These are phyloP conservation scores for Mesorhabditis sp. DNA, from an alignment of 2,888 invertebrate species.

Conservation along the genomic window DNA sequence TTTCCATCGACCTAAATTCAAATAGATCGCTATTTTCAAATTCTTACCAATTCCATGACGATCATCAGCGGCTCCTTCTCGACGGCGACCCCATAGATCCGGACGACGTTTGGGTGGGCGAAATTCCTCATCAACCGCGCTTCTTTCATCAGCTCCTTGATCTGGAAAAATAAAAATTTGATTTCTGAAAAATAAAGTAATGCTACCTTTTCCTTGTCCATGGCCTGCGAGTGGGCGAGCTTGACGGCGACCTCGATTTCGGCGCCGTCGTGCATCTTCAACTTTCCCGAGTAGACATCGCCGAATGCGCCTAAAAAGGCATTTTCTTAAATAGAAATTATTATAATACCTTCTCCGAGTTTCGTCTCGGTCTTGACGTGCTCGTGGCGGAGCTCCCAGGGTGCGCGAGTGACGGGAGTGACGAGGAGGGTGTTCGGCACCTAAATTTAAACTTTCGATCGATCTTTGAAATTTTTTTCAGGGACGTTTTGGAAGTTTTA, in stretches of 20 bases:
- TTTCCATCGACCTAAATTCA: background rate
- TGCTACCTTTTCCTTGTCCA: conserved; percentile 1
- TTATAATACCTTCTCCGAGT: background rate
- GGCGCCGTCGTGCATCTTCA: background rate
- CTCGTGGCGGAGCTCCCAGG: conserved; percentile 9
- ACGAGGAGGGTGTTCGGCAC: background rate
- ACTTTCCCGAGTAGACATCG: background rate
- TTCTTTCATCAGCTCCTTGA: conserved; percentile 4
- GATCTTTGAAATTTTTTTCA: no score
- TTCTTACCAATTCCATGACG: background rate
- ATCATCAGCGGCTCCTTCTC: conserved; percentile 5
- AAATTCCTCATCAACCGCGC: background rate
- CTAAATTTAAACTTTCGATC: no score
- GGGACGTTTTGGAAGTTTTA: no score
- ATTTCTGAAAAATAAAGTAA: background rate
- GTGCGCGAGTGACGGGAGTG: background rate
- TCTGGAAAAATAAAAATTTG: background rate
- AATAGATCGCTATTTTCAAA: background rate
- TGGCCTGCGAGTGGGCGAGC: background rate
- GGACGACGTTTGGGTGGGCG: background rate
- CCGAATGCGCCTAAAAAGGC: background rate
- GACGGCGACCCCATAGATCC: background rate
- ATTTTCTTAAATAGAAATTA: background rate
- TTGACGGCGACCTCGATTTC: background rate
- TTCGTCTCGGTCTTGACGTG: background rate